Base-by-base conservation (phyloP, 2,113 vertebrate species). In the Balaeniceps rex region DNA sequence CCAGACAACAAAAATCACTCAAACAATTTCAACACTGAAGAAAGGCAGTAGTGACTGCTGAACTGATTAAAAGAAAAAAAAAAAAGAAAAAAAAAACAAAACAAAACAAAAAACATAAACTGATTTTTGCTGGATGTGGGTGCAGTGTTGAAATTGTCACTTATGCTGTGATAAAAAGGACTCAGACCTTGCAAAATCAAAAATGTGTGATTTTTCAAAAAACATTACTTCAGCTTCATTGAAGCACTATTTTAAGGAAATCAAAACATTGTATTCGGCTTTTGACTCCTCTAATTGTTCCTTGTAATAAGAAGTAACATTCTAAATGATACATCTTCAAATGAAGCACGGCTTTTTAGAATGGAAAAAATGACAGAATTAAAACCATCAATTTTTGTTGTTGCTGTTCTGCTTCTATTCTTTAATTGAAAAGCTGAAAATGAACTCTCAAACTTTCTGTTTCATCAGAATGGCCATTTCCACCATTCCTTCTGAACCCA, bases 171-270 rank as follows among this genome's bases (percentile, higher is more conserved):
- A 81, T 87, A 61, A 63, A 77, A 76, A 75, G 54, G n/a, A 47
- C 29, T 81, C 6, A 3, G 15, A 22, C 66, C 36, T 71, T 74
- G 36, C 47, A 24, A 63, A 81, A 51, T 84, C n/a, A 69, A 90
- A 65, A 63, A 54, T 29, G 9, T 29, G 15, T 58, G 70, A 80
- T 85, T 94, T 78, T 79, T 44, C 22, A 28, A 66, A 87, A 90
- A 88, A 65, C 14, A 36, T 87, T 94, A 79, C 84, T 95, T 94
- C 64, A 54, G 58, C 40, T 83, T 94, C 66, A 87, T 34, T 90
- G 52, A 94, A 83, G 38, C 4, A 26, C 47, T 96, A 51, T 95
- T 95, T 94, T 77, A 94, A 95, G 87, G 66, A 85, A 95, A 96
- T 80, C 68, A 94, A 96, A 97, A 93, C 91, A 85, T 87, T 88